Evolutionary conservation across 2,888 invertebrate species (phyloP).

Genomic region (Darwinula stevensoni): DNA sequence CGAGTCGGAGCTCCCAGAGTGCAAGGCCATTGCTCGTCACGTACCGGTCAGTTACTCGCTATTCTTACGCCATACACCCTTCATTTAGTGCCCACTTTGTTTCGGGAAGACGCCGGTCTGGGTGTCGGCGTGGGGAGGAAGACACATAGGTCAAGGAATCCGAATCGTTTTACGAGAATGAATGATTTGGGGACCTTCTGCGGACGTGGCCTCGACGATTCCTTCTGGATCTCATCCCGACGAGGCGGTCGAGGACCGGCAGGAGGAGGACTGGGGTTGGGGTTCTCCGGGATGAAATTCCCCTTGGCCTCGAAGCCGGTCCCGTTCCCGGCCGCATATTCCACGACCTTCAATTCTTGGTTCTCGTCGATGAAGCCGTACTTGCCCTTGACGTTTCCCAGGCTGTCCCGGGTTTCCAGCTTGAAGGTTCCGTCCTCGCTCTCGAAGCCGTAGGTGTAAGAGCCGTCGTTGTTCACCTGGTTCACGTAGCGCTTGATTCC

Average conservation of each 20-base stretch:
- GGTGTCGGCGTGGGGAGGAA: too few species aligned
- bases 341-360: slow-evolving; percentile 7
- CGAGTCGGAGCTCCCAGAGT: too few species aligned
- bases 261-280: slow-evolving; percentile 4
- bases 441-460: slow-evolving; percentile 7
- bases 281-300: slow-evolving; percentile 7
- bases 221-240: too few species aligned
- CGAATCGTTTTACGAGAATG: too few species aligned
- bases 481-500: slow-evolving; percentile 6
- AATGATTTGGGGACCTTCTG: too few species aligned
- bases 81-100: too few species aligned
- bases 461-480: slow-evolving; percentile 7
- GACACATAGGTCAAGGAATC: too few species aligned
- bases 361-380: slow-evolving; percentile 9
- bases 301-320: slow-evolving; percentile 7
- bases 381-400: slow-evolving; percentile 8
- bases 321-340: slow-evolving; percentile 8
- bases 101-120: too few species aligned
- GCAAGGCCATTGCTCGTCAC: too few species aligned
- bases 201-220: too few species aligned
- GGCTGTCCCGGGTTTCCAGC: slow-evolving; percentile 6
- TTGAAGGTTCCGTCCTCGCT: slow-evolving; percentile 7
- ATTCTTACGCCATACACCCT: too few species aligned
- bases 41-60: too few species aligned
- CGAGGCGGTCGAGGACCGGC: slow-evolving; percentile 3